Evolutionary conservation across 2,888 invertebrate genomes (phyloP).

Genomic region (Galerucella nymphaeae): DNA sequence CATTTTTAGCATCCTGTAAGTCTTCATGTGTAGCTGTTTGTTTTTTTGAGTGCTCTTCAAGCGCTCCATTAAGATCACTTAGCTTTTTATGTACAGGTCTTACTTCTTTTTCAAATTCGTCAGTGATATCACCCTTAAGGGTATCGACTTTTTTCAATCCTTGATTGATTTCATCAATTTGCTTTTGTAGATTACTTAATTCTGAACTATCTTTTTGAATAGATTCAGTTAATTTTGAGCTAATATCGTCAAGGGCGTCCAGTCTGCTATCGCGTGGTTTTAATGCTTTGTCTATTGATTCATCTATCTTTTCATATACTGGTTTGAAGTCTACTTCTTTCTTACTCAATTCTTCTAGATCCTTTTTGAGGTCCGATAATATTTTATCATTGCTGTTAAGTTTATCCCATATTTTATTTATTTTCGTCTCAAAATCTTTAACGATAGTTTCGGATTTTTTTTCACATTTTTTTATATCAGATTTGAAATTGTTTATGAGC

Average conservation of each 20-base stretch:
- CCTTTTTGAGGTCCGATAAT: slow-evolving; percentile 4
- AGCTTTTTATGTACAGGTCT: neutral
- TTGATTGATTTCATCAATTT: slow-evolving; percentile 15
- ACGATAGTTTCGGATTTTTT: neutral
- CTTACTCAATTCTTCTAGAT: neutral
- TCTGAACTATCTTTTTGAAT: slow-evolving; percentile 6
- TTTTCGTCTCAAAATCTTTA: slow-evolving; percentile 5
- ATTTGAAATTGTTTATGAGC: neutral
- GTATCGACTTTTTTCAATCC: slow-evolving; percentile 2
- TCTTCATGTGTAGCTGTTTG: slow-evolving; percentile 5
- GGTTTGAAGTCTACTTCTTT: slow-evolving; percentile 18
- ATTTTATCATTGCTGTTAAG: neutral
- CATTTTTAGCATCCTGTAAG: neutral
- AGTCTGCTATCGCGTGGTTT: slow-evolving; percentile 17
- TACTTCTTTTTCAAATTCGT: slow-evolving; percentile 13
- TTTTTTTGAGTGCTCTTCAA: slow-evolving; percentile 15
- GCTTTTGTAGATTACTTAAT: neutral
- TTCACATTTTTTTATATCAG: neutral
- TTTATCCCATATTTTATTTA: slow-evolving; percentile 8
- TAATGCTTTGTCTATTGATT: neutral
- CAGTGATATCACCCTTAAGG: slow-evolving; percentile 12
- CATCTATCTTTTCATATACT: neutral
- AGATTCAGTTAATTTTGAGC: neutral
- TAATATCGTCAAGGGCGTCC: slow-evolving; percentile 13
- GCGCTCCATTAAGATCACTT: neutral